These are phyloP conservation scores for Halocaridina rubra DNA, from an alignment of 2,888 invertebrate genomes.

Conservation along the genomic window DNA sequence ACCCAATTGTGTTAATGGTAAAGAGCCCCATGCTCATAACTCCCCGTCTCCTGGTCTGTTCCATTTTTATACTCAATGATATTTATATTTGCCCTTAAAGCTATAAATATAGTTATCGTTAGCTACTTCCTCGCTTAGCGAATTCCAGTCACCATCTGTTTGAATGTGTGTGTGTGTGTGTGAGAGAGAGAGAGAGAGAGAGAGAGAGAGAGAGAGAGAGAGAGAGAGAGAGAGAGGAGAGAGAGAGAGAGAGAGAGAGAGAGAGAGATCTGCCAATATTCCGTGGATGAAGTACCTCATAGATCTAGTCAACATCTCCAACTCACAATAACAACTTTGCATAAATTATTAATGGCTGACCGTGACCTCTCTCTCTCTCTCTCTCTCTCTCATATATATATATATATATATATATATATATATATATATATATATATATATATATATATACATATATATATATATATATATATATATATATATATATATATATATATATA, in stretches of 20 bases:
- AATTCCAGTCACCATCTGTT: neutral
- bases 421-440: neutral
- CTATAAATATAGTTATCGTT: too few relatives aligned
- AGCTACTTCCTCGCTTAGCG: too few relatives aligned
- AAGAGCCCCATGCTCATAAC: too few relatives aligned
- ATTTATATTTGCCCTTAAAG: too few relatives aligned
- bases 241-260: neutral
- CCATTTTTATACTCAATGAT: too few relatives aligned
- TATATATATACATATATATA: slow-evolving; percentile 4
- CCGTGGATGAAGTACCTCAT: neutral
- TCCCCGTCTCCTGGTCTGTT: neutral
- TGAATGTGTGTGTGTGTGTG: neutral
- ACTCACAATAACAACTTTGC: too few relatives aligned
- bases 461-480: slow-evolving; percentile 11
- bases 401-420: neutral
- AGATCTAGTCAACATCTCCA: neutral
- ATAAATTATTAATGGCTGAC: neutral
- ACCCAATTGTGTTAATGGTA: too few relatives aligned
- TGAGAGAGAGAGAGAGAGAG: neutral
- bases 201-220: neutral
- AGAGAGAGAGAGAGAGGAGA: neutral
- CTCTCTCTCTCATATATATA: neutral
- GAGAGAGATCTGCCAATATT: neutral
- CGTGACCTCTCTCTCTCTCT: neutral
- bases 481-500: neutral